Conservation (phyloP, 2,888 invertebrate genomes). For the Dexiosoma caninum region DNA sequence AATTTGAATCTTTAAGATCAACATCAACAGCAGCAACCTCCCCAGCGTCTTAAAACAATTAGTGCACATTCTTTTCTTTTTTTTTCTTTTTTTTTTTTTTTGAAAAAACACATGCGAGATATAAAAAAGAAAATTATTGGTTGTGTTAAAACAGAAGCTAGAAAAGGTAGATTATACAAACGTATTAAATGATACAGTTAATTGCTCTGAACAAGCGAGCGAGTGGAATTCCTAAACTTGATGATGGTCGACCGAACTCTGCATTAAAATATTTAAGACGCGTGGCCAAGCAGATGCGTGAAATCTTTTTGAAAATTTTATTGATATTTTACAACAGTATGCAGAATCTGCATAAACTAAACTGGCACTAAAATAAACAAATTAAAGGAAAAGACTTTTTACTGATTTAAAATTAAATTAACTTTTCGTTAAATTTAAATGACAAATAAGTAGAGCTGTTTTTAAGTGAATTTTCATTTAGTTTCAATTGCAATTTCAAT, state of each 20-base stretch:
- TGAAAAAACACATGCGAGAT: constrained; percentile 26
- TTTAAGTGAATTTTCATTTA: too few relatives aligned
- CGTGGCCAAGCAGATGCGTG: too few relatives aligned
- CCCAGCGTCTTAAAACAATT: constrained; percentile 46
- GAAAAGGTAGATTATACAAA: constrained; percentile 46
- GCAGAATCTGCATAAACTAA: too few relatives aligned
- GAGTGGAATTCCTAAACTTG: not conserved
- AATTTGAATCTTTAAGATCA: constrained; percentile 55
- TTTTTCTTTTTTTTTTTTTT: too few relatives aligned
- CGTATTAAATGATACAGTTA: constrained; percentile 49
- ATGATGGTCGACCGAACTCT: constrained; percentile 1
- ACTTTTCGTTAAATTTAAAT: too few relatives aligned
- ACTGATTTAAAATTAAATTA: too few relatives aligned
- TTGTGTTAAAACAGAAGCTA: constrained; percentile 60
- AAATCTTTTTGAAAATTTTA: too few relatives aligned
- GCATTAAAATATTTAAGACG: not conserved
- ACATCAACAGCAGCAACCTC: constrained; percentile 6
- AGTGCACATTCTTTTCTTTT: constrained; percentile 46
- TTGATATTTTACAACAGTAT: too few relatives aligned
- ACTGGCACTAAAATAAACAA: too few relatives aligned
- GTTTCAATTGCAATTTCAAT: too few relatives aligned
- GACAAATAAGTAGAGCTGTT: too few relatives aligned
- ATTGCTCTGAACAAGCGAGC: constrained; percentile 6
- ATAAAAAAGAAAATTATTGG: constrained; percentile 45
- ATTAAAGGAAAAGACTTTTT: too few relatives aligned